A percentile compares a stretch with the other conserved stretches of the same genome.
These are phyloP conservation scores for Amiota minor DNA, from an alignment of 2,888 invertebrate species.

Conservation along the genomic window DNA sequence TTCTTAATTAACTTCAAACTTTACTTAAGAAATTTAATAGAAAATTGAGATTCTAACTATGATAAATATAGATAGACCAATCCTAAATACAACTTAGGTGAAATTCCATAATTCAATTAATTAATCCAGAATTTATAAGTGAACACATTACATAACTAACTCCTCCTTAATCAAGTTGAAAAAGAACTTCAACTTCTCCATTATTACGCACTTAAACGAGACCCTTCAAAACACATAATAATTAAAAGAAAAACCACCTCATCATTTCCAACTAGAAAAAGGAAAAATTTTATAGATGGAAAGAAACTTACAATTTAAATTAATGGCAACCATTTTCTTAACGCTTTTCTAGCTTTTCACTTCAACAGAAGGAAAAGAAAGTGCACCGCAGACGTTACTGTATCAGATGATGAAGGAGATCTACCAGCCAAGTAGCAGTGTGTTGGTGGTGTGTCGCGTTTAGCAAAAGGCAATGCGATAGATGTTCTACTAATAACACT, in stretches of 20 bases:
- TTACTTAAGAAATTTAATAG: neutral
- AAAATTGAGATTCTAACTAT: neutral
- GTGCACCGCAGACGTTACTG: no score
- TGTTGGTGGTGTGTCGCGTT: no score
- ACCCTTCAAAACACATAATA: constrained; percentile 7
- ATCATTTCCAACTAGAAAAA: constrained; percentile 7
- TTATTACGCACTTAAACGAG: neutral
- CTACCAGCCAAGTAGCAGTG: no score
- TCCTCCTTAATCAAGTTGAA: constrained; percentile 1
- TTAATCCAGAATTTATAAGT: no score
- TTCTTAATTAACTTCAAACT: neutral
- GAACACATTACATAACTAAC: neutral
- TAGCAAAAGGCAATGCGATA: no score
- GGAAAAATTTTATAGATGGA: neutral
- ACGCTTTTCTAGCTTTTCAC: constrained; percentile 14
- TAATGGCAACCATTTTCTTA: constrained; percentile 56
- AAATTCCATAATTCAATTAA: no score
- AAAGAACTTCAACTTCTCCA: neutral
- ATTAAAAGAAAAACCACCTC: neutral
- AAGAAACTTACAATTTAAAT: constrained; percentile 56
- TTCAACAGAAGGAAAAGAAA: neutral
- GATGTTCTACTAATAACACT: neutral
- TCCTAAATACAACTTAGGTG: neutral
- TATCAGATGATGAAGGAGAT: neutral
- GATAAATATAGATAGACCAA: neutral